phyloP scores from a whole-genome alignment of 2,797 vertebrate species.

The Oreonectes daqikongensis region DNA sequence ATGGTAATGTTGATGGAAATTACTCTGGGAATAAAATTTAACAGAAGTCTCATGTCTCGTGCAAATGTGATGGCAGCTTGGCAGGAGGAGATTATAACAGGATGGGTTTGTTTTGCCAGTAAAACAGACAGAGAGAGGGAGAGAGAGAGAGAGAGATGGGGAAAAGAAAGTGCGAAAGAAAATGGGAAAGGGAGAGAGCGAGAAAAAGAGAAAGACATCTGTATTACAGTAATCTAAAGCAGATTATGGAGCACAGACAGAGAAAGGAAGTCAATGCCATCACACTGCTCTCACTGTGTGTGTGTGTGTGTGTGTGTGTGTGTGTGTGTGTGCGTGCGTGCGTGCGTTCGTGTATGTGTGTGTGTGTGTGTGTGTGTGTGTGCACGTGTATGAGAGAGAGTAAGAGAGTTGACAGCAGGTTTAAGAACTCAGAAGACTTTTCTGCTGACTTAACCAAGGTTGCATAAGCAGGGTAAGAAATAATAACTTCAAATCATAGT shows the following conservation, averaged over 20 bases:
- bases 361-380: too few relatives aligned
- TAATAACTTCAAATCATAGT: too few relatives aligned
- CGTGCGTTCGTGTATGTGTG: too few relatives aligned
- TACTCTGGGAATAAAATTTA: constrained; percentile 44
- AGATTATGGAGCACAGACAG: constrained; percentile 56
- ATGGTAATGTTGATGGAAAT: constrained; percentile 27
- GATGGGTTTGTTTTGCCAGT: constrained; percentile 38
- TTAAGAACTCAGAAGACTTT: too few relatives aligned
- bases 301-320: neutral
- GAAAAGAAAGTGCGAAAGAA: constrained; percentile 21
- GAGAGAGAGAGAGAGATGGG: neutral
- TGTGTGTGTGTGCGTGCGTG: too few relatives aligned
- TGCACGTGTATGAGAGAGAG: too few relatives aligned
- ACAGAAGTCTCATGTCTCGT: constrained; percentile 50
- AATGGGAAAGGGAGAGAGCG: constrained; percentile 32
- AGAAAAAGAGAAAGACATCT: constrained; percentile 36
- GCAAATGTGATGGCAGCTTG: constrained; percentile 51
- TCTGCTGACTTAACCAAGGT: too few relatives aligned
- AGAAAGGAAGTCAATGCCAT: constrained; percentile 46
- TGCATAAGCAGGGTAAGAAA: too few relatives aligned
- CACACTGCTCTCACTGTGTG: constrained; percentile 43
- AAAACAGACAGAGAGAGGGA: constrained; percentile 15
- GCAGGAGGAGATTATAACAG: constrained; percentile 53
- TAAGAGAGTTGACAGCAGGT: too few relatives aligned
- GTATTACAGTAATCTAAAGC: constrained; percentile 54